Evolutionary conservation across 1,140 invertebrate genomes (phyloP).

Genomic region (Sycobia sp.): DNA sequence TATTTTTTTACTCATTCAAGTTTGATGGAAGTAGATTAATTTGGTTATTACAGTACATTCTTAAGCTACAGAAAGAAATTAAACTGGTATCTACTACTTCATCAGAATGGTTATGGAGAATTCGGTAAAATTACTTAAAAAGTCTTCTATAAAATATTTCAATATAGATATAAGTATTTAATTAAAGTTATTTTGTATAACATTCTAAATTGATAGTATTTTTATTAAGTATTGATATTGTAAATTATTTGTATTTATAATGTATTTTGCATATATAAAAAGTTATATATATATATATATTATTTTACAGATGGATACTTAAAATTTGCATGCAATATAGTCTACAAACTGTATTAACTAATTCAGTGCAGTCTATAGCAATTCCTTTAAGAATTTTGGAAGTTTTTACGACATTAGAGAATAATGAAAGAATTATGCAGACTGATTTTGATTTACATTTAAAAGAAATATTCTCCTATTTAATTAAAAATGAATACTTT

Average conservation of each 20-base stretch:
- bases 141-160: no score
- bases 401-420: slow-evolving; percentile 71
- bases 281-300: no score
- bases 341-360: slow-evolving; percentile 48
- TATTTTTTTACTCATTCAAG: slow-evolving; percentile 78
- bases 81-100: slow-evolving; percentile 60
- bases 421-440: slow-evolving; percentile 58
- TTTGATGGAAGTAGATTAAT: slow-evolving; percentile 74
- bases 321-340: slow-evolving; percentile 52
- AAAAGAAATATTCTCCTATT: slow-evolving; percentile 51
- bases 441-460: slow-evolving; percentile 48
- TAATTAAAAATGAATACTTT: slow-evolving; percentile 71
- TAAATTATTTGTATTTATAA: background rate
- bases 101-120: slow-evolving; percentile 66
- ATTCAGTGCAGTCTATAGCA: slow-evolving; percentile 65
- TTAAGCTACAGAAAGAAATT: slow-evolving; percentile 66
- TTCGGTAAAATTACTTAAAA: slow-evolving; percentile 58
- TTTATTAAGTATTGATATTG: no score
- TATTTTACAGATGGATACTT: slow-evolving; percentile 49
- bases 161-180: no score
- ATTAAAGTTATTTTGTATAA: no score
- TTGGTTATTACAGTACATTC: slow-evolving; percentile 65
- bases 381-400: slow-evolving; percentile 79
- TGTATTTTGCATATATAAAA: background rate
- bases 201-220: no score